Conservation (phyloP, 1,140 invertebrate species). For the silkworm (Bombyx mori) region ASM3026992v2 NC_085113.1:1128501-1129000, state of each 20-base stretch:
- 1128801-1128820: not conserved
- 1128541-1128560: slow-evolving; percentile 2
- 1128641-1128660: slow-evolving; percentile 64
- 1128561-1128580: slow-evolving; percentile 19
- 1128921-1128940: no score
- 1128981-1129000: no score
- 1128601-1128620: slow-evolving; percentile 39
- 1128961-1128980: no score
- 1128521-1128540: not conserved
- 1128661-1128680: slow-evolving; percentile 57
- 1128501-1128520: no score
- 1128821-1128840: not conserved
- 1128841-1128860: no score
- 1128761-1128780: slow-evolving; percentile 43
- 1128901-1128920: no score
- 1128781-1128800: not conserved
- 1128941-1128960: no score
- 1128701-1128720: slow-evolving; percentile 67
- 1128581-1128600: slow-evolving; percentile 28
- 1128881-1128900: no score
- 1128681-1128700: slow-evolving; percentile 46
- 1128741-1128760: slow-evolving; percentile 59
- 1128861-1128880: no score
- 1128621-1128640: slow-evolving; percentile 40
- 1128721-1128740: slow-evolving; percentile 56